Conservation (phyloP, 2,888 invertebrate genomes). For the Amphipoea oculea region DNA sequence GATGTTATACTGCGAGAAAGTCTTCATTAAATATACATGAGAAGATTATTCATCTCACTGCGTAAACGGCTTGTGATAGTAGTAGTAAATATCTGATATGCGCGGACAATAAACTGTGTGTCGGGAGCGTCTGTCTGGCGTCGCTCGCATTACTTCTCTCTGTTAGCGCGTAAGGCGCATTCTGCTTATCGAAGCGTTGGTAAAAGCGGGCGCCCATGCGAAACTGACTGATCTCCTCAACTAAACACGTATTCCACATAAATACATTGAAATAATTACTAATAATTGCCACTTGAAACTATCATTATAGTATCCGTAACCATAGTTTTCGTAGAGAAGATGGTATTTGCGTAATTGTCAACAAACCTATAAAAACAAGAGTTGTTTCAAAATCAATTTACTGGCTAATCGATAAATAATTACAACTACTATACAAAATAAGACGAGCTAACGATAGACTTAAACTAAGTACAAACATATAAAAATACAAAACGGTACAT, state of each 20-base stretch:
- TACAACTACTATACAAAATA: constrained; percentile 70
- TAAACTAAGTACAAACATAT: constrained; percentile 27
- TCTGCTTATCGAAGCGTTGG: constrained; percentile 83
- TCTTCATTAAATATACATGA: constrained; percentile 15
- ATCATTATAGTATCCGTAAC: constrained; percentile 36
- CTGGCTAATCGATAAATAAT: constrained; percentile 66
- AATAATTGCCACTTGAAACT: constrained; percentile 47
- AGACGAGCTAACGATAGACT: constrained; percentile 33
- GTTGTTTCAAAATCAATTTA: constrained; percentile 60
- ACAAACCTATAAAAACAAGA: constrained; percentile 34
- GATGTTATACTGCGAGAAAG: constrained; percentile 33
- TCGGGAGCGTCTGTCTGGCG: constrained; percentile 17
- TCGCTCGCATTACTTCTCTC: constrained; percentile 44
- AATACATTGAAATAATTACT: constrained; percentile 54
- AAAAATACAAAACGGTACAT: constrained; percentile 21
- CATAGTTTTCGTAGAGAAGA: constrained; percentile 20
- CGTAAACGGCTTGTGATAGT: constrained; percentile 33
- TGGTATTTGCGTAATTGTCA: constrained; percentile 3
- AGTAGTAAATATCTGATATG: constrained; percentile 41
- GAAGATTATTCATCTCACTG: constrained; percentile 29
- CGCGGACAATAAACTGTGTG: constrained; percentile 54
- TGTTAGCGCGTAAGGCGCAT: constrained; percentile 69
- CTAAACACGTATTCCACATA: constrained; percentile 59
- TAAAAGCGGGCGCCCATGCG: constrained; percentile 86
- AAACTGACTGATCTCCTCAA: constrained; percentile 80